These are phyloP conservation scores for Xiphophorus maculatus DNA, from an alignment of 2,113 vertebrate species.

Conservation along the genomic window DNA sequence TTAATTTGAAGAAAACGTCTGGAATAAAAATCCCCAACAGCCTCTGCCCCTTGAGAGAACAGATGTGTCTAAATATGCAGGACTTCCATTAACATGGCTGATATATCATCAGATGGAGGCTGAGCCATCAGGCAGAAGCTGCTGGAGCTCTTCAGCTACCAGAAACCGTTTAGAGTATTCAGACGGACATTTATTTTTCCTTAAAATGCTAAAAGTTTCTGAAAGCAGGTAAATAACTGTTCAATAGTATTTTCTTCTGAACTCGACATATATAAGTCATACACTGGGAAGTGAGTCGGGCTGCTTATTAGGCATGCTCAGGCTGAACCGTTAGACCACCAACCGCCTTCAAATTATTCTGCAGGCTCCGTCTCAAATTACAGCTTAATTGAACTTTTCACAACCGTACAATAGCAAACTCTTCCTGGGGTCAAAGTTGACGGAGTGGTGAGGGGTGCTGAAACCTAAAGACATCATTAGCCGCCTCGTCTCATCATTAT, in stretches of 20 bases:
- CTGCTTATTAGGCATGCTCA: constrained; percentile 58
- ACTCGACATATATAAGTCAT: constrained; percentile 29
- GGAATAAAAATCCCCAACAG: constrained; percentile 33
- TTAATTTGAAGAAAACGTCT: constrained; percentile 11
- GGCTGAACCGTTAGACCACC: constrained; percentile 53
- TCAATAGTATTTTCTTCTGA: constrained; percentile 23
- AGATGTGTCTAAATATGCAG: constrained; percentile 57
- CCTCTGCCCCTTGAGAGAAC: constrained; percentile 41
- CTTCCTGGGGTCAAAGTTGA: constrained; percentile 70
- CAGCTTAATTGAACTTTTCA: constrained; percentile 69
- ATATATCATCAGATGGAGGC: constrained; percentile 26
- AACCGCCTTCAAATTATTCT: constrained; percentile 55
- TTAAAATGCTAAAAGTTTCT: constrained; percentile 7
- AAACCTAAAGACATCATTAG: constrained; percentile 78
- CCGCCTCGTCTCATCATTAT: constrained; percentile 65
- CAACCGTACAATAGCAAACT: constrained; percentile 59
- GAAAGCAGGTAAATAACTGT: constrained; percentile 20
- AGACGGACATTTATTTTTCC: background rate
- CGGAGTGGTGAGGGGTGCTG: constrained; percentile 40
- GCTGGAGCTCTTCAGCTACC: background rate
- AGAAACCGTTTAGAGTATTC: background rate
- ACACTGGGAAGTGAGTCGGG: constrained; percentile 46
- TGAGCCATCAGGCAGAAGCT: background rate
- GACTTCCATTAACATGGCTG: constrained; percentile 35
- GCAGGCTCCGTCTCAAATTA: constrained; percentile 58